phyloP scores from a whole-genome alignment of 1,140 invertebrate species.

The Ceratosolen fusciceps region DNA sequence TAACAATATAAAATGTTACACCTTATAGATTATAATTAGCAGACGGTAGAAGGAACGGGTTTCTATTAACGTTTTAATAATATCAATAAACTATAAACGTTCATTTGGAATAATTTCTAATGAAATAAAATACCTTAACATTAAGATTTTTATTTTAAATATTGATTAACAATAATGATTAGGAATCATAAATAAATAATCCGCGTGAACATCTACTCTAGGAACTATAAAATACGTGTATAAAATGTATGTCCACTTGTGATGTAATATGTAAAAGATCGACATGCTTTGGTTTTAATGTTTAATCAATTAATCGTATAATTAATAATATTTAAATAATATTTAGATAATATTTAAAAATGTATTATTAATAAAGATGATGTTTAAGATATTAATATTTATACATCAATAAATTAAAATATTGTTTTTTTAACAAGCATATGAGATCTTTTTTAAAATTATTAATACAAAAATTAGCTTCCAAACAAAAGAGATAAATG shows the following conservation, averaged over 20 bases:
- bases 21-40: not conserved
- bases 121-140: not conserved
- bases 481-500: too few species aligned
- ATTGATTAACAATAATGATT: not conserved
- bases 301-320: not conserved
- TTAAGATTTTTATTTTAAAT: constrained; percentile 21
- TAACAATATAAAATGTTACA: not conserved
- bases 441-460: too few species aligned
- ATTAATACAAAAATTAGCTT: too few species aligned
- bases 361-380: not conserved
- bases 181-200: not conserved
- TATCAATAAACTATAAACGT: too few species aligned
- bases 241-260: not conserved
- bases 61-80: too few species aligned
- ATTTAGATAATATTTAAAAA: not conserved
- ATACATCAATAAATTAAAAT: too few species aligned
- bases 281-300: not conserved
- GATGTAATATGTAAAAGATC: not conserved
- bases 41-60: not conserved
- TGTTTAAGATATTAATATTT: not conserved
- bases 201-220: not conserved
- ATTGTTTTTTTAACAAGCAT: too few species aligned
- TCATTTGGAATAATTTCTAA: too few species aligned
- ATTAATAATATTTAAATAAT: too few species aligned
- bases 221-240: constrained; percentile 5